phyloP scores from a whole-genome alignment of 92 coral and sea anemone species.

The Desmophyllum pertusum region DNA sequence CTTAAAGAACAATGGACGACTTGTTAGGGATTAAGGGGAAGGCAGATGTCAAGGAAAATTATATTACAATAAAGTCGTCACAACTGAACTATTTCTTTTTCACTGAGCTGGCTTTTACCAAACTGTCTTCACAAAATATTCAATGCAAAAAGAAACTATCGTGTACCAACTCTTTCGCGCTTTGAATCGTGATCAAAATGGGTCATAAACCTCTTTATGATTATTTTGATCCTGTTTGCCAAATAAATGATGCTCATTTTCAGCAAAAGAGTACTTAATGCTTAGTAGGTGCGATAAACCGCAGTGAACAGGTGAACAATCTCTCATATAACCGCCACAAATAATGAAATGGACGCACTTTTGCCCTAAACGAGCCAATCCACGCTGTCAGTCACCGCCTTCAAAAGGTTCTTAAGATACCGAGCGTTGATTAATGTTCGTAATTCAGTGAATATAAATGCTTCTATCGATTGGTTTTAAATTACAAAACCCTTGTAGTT shows the following conservation, averaged over 20 bases:
- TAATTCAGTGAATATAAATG: conserved; percentile 9
- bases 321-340: background rate
- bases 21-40: background rate
- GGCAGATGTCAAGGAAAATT: background rate
- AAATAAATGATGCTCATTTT: conserved; percentile 8
- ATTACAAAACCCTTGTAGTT: background rate
- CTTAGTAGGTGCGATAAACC: background rate
- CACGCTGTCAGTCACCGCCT: conserved; percentile 10
- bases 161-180: background rate
- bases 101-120: background rate
- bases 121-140: background rate
- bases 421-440: conserved; percentile 19
- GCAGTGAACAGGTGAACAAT: conserved; percentile 8
- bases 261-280: background rate
- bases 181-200: background rate
- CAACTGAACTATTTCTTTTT: no score
- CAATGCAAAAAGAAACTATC: background rate
- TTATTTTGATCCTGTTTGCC: background rate
- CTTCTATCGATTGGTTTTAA: background rate
- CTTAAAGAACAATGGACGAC: background rate
- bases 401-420: conserved; percentile 11
- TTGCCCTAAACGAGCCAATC: background rate
- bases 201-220: background rate
- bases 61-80: no score
- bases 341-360: background rate